Evolutionary conservation across 2,797 vertebrate species (phyloP).

Genomic region (Menidia menidia): DNA sequence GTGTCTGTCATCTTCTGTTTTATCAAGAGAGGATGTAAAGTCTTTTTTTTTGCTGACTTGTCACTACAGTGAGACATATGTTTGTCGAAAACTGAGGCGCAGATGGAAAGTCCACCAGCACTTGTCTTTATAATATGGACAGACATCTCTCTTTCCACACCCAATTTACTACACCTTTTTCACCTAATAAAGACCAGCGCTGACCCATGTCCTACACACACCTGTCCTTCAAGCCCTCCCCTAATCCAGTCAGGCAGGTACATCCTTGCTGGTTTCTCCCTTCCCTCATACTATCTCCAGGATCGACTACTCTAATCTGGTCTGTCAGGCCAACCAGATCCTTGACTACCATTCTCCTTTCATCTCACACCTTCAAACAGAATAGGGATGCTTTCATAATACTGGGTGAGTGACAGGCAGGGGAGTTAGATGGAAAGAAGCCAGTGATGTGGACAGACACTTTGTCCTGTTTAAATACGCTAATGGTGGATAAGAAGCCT

Average conservation of each 20-base stretch:
- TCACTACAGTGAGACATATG: constrained; percentile 37
- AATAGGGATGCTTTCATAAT: constrained; percentile 81
- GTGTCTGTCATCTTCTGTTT: constrained; percentile 30
- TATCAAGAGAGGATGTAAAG: constrained; percentile 37
- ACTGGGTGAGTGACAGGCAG: constrained; percentile 69
- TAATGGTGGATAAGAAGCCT: constrained; percentile 79
- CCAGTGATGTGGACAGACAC: constrained; percentile 74
- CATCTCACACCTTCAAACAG: constrained; percentile 84
- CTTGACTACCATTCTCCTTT: constrained; percentile 71
- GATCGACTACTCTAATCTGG: constrained; percentile 60
- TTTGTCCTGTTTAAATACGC: constrained; percentile 84
- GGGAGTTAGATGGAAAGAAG: constrained; percentile 61
- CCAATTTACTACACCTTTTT: constrained; percentile 35
- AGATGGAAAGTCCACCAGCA: constrained; percentile 24
- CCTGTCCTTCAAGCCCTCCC: constrained; percentile 43
- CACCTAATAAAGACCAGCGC: constrained; percentile 58
- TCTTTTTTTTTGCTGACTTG: constrained; percentile 57
- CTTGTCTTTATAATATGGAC: constrained; percentile 43
- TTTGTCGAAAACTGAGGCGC: constrained; percentile 31
- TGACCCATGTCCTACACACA: constrained; percentile 49
- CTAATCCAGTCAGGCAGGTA: constrained; percentile 74
- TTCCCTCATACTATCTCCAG: constrained; percentile 37
- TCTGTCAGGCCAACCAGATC: constrained; percentile 67
- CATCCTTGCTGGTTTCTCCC: constrained; percentile 61
- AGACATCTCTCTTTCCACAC: constrained; percentile 29